Conservation (phyloP, 2,888 invertebrate species). For the Lasius fuliginosus region DNA sequence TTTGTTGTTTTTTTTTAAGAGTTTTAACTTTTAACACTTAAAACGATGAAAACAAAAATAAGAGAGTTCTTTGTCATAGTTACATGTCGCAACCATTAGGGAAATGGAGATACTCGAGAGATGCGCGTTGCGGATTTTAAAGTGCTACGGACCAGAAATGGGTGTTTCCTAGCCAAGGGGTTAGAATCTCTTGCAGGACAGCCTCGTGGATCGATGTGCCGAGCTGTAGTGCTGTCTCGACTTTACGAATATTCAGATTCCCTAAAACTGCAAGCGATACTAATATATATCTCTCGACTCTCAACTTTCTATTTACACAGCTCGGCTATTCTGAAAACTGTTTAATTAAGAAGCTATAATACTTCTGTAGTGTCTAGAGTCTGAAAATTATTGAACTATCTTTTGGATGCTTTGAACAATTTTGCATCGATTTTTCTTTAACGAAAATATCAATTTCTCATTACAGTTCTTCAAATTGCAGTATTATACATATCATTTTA, state of each 20-base stretch:
- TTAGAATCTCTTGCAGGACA: conserved; percentile 18
- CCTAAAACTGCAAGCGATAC: conserved; percentile 3
- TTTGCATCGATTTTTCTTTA: neutral
- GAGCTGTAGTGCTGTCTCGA: conserved; percentile 57
- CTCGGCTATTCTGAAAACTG: neutral
- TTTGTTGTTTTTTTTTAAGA: neutral
- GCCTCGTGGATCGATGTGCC: conserved; percentile 64
- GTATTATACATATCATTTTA: neutral
- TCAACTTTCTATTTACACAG: neutral
- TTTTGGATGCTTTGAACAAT: neutral
- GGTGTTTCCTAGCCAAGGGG: conserved; percentile 57
- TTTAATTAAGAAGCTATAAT: neutral
- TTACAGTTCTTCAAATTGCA: neutral
- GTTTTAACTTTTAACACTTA: neutral
- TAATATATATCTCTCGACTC: neutral
- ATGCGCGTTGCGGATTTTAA: conserved; percentile 1
- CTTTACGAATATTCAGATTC: conserved; percentile 45
- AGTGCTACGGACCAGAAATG: neutral
- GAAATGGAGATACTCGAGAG: neutral
- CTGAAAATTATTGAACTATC: neutral
- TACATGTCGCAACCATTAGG: neutral
- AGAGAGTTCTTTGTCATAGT: neutral
- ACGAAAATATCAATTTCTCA: neutral
- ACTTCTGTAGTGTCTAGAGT: neutral
- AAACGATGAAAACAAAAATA: neutral